phyloP scores from a whole-genome alignment of 2,888 invertebrate genomes.

The Junonia oenone region DNA sequence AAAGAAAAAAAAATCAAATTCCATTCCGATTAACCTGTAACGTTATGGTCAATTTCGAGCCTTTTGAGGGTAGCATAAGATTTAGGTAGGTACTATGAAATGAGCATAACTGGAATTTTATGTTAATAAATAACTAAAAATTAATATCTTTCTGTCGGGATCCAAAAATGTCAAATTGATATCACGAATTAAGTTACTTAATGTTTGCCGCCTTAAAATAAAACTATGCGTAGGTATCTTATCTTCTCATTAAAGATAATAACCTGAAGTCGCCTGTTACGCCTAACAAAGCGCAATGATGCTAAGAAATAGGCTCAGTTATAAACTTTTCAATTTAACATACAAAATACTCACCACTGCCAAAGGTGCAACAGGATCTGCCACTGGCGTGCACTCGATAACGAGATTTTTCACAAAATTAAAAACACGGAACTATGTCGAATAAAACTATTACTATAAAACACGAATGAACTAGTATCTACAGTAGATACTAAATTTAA shows the following conservation, averaged over 20 bases:
- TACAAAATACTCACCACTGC: conserved; percentile 61
- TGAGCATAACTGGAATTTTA: no score
- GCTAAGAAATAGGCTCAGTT: conserved; percentile 12
- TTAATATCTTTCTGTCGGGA: neutral
- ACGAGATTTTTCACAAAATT: conserved; percentile 65
- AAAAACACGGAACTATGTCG: conserved; percentile 30
- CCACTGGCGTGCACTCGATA: conserved; percentile 54
- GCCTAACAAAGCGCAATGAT: conserved; percentile 11
- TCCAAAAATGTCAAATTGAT: neutral
- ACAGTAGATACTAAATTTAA: conserved; percentile 31
- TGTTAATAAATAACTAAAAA: neutral
- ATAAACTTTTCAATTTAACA: conserved; percentile 19
- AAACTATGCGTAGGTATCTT: conserved; percentile 19
- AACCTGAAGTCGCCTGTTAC: conserved; percentile 13
- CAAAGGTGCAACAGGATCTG: conserved; percentile 71
- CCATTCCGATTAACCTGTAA: no score
- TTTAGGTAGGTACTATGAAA: no score
- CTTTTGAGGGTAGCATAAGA: no score
- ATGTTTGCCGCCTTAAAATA: conserved; percentile 7
- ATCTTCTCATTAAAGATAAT: conserved; percentile 25
- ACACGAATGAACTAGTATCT: conserved; percentile 9
- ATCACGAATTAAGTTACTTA: neutral
- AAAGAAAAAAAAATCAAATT: no score
- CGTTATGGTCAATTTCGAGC: no score
- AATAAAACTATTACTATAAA: conserved; percentile 6